Percentiles rank a stretch among this genome's conserved stretches.
phyloP scores from a whole-genome alignment of 2,888 invertebrate species.

The Calliopum simillimum region DNA sequence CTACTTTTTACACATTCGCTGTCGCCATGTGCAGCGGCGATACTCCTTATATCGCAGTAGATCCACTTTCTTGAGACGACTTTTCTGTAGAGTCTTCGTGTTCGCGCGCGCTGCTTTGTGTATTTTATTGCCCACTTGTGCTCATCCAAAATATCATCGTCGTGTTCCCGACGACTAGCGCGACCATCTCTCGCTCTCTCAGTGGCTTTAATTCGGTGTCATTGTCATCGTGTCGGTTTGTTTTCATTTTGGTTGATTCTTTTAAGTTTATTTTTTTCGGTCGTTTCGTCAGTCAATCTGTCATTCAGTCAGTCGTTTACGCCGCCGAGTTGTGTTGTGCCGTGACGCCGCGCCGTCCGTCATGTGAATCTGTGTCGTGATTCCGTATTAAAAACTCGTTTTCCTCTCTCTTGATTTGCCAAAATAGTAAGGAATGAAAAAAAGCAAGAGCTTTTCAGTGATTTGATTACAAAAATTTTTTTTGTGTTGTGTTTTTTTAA shows the following conservation, averaged over 20 bases:
- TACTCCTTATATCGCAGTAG: not conserved
- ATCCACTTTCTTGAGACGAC: not conserved
- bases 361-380: conserved; percentile 18
- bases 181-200: not conserved
- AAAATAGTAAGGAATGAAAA: not conserved
- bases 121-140: too few relatives aligned
- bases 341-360: not conserved
- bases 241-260: conserved; percentile 2
- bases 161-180: too few relatives aligned
- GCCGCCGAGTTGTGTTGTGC: not conserved
- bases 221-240: conserved; percentile 20
- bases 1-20: not conserved
- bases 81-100: not conserved
- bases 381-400: conserved; percentile 22
- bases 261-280: not conserved
- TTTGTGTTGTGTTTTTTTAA: conserved; percentile 18
- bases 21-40: too few relatives aligned
- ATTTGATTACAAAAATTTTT: too few relatives aligned
- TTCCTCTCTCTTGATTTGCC: conserved; percentile 2
- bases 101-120: not conserved
- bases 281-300: conserved; percentile 7
- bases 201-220: conserved; percentile 26
- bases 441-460: not conserved
- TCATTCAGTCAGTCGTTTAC: conserved; percentile 3
- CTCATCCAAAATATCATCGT: too few relatives aligned